phyloP scores from a whole-genome alignment of 1,140 invertebrate genomes.

The Amyelois transitella region DNA sequence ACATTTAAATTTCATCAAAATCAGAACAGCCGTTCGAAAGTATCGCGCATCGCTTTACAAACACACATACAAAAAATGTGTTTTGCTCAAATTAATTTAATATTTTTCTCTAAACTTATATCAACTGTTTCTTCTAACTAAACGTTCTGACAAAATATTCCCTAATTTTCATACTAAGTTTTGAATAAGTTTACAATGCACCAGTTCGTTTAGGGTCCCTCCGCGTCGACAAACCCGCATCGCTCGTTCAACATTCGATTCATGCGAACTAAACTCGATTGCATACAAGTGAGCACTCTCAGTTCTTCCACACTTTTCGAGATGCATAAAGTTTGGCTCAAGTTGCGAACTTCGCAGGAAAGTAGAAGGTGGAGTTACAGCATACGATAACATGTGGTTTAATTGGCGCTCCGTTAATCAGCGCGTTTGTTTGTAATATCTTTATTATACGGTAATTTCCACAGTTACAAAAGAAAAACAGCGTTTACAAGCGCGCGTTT shows the following conservation, averaged over 20 bases:
- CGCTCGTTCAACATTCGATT: conserved; percentile 41
- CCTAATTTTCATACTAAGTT: not conserved
- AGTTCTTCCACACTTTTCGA: conserved; percentile 33
- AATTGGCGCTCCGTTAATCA: conserved; percentile 6
- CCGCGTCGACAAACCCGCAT: not conserved
- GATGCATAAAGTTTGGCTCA: conserved; percentile 32
- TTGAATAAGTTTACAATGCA: not conserved
- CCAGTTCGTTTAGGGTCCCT: not conserved
- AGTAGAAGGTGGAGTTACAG: conserved; percentile 20
- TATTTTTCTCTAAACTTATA: too few relatives aligned
- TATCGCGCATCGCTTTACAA: too few relatives aligned
- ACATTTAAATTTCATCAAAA: too few relatives aligned
- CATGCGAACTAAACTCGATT: conserved; percentile 42
- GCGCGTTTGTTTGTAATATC: too few relatives aligned
- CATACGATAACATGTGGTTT: conserved; percentile 21
- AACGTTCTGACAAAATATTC: too few relatives aligned
- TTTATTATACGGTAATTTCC: too few relatives aligned
- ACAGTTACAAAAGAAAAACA: too few relatives aligned
- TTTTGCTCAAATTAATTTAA: too few relatives aligned
- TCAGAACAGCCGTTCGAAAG: too few relatives aligned
- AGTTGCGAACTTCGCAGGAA: not conserved
- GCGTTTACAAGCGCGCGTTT: too few relatives aligned
- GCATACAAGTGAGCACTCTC: conserved; percentile 30
- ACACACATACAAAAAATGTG: too few relatives aligned
- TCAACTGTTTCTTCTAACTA: too few relatives aligned